Evolutionary conservation across 2,888 invertebrate species (phyloP).

Genomic region (Trichacis sp.): DNA sequence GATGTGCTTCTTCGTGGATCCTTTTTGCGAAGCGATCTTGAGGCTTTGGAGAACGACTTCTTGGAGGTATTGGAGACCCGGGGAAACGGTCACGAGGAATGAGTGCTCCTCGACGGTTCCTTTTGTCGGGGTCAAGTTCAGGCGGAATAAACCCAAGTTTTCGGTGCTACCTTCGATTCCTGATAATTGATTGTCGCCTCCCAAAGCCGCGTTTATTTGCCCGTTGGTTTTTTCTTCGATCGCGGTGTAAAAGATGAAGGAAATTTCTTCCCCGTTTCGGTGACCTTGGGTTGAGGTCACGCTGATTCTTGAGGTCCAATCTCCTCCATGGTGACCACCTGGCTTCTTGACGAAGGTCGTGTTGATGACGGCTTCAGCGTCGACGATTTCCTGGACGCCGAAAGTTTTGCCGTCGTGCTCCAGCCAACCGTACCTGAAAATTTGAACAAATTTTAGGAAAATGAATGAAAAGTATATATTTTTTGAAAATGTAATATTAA

Average conservation of each 20-base stretch:
- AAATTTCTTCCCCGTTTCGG: slow-evolving; percentile 71
- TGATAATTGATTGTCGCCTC: slow-evolving; percentile 70
- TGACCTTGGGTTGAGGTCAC: slow-evolving; percentile 69
- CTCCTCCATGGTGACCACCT: slow-evolving; percentile 86
- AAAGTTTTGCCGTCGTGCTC: slow-evolving; percentile 93
- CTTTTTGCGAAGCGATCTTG: slow-evolving; percentile 73
- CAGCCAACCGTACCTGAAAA: slow-evolving; percentile 82
- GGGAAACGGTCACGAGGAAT: slow-evolving; percentile 78
- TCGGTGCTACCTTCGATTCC: slow-evolving; percentile 82
- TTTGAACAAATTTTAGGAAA: neutral
- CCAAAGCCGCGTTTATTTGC: slow-evolving; percentile 70
- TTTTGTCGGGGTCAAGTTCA: slow-evolving; percentile 68
- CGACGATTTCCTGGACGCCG: slow-evolving; percentile 90
- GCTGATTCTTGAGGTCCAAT: slow-evolving; percentile 90
- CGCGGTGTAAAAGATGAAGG: slow-evolving; percentile 85
- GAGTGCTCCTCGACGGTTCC: slow-evolving; percentile 79
- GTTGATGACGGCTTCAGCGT: slow-evolving; percentile 80
- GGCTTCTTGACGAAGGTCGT: slow-evolving; percentile 91
- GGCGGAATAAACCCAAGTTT: slow-evolving; percentile 82
- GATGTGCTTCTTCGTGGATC: slow-evolving; percentile 71
- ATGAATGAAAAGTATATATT: neutral
- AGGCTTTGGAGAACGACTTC: slow-evolving; percentile 82
- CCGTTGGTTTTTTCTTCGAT: slow-evolving; percentile 81
- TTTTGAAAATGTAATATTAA: too few relatives aligned
- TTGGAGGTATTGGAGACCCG: slow-evolving; percentile 72